Percentiles rank a stretch among this genome's conserved stretches.
These are phyloP conservation scores for Crocallis elinguaria DNA, from an alignment of 2,888 invertebrate species.

Conservation along the genomic window DNA sequence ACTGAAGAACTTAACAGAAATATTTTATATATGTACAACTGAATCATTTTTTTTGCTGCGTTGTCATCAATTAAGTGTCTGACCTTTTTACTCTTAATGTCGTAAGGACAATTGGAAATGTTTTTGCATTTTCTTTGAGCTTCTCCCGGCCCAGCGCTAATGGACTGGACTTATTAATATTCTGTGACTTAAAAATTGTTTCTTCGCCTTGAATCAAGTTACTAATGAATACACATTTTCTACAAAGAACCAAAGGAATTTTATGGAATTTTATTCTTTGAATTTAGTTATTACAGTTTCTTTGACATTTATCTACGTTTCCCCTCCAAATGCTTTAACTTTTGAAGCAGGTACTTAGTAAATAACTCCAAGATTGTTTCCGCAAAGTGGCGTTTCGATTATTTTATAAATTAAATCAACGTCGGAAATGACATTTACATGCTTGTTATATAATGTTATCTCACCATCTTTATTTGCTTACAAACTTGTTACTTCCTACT, in stretches of 20 bases:
- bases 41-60: too few species aligned
- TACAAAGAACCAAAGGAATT: too few species aligned
- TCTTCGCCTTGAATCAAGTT: constrained; percentile 33
- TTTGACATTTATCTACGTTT: background rate
- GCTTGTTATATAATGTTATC: background rate
- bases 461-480: too few species aligned
- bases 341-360: too few species aligned
- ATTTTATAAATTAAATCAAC: too few species aligned
- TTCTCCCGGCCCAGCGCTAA: constrained; percentile 28
- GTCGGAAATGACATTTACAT: background rate
- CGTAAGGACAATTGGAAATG: too few species aligned
- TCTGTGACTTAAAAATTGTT: constrained; percentile 31
- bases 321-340: background rate
- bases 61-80: too few species aligned
- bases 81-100: too few species aligned
- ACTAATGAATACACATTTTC: constrained; percentile 29
- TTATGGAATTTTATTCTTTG: too few species aligned
- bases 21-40: too few species aligned
- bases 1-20: too few species aligned
- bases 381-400: background rate
- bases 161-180: constrained; percentile 36
- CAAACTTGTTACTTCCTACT: too few species aligned
- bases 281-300: constrained; percentile 10
- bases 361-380: background rate
- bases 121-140: constrained; percentile 11